Base-by-base conservation (phyloP, 2,113 vertebrate genomes). In the Okapia johnstoni region DNA sequence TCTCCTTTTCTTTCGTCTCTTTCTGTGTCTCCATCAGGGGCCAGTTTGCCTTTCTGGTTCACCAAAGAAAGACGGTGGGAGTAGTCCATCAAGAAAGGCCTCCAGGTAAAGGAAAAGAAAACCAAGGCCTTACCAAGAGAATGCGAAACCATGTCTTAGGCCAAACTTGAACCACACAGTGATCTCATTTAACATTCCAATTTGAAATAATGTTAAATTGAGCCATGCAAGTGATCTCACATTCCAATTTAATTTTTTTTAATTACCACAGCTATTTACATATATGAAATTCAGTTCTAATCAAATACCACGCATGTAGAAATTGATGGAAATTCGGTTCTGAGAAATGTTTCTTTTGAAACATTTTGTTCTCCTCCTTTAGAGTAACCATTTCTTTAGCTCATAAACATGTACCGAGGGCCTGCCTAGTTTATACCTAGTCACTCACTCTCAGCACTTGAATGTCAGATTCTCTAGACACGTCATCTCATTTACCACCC, bases 121-220 rank as follows among this genome's bases (percentile, higher is more conserved):
- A 33, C 61, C 25, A 23, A 66, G 33, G 17, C 61, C 19, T 88
- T 26, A 3, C 40, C 77, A 5, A 40, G 30, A 60, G 3, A 54
- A 46, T 0, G 2, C 3, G 1, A 4, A 50, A 9, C 8, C 13
- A 6, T 48, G 16, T 19, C 13, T 46, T 19, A 40, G 58, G 70
- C 33, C 85, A 6, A 46, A 33, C 12, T 7, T 2, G 23, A 81
- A 79, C 54, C 12, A 7, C 2, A 0, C 57, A 15, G 4, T 8
- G 8, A 50, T 40, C 23, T 55, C 26, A 85, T 8, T 80, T 66
- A 86, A 89, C 36, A 21, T 36, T 9, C 19, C 16, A 50, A 14
- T 50, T 21, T 28, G 36, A 76, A 43, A 76, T 26, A 7, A 70
- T 70, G 36, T 70, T 36, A 40, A 40, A 70, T 6, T 6, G 66